Evolutionary conservation across 1,140 invertebrate species (phyloP).

Genomic region (Pemphigus obesinymphae): DNA sequence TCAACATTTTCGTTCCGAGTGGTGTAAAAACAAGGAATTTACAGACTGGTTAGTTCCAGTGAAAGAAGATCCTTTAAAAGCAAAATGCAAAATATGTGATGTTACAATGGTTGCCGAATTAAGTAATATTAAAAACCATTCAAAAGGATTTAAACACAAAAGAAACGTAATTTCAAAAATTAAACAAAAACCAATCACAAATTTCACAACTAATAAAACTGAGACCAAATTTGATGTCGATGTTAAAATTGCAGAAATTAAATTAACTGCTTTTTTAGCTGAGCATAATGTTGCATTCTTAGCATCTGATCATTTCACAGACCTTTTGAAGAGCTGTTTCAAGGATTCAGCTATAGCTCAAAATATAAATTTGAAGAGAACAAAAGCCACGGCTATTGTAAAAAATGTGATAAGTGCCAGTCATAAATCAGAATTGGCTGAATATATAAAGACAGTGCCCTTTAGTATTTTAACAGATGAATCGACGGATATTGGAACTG

Average conservation of each 20-base stretch:
- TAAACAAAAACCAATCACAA: neutral
- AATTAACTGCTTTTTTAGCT: conserved; percentile 37
- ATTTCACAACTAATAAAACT: neutral
- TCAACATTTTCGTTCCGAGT: neutral
- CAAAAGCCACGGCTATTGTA: neutral
- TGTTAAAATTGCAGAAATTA: conserved; percentile 43
- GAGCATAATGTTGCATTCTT: conserved; percentile 42
- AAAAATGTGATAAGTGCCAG: neutral
- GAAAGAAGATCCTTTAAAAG: neutral
- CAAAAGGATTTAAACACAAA: neutral
- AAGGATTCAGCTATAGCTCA: conserved; percentile 37
- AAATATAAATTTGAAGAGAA: conserved; percentile 11
- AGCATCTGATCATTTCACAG: conserved; percentile 16
- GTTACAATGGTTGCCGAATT: neutral
- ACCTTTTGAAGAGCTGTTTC: conserved; percentile 35
- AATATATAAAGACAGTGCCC: neutral
- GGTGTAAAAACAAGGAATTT: neutral
- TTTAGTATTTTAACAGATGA: conserved; percentile 48
- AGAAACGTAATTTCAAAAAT: neutral
- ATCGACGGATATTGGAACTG: conserved; percentile 46
- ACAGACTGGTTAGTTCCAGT: neutral
- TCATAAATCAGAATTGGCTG: neutral
- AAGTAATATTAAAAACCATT: neutral
- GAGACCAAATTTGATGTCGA: neutral
- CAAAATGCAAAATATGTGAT: neutral